phyloP scores from a whole-genome alignment of 1,140 invertebrate genomes.

The Drosophila orosa region DNA sequence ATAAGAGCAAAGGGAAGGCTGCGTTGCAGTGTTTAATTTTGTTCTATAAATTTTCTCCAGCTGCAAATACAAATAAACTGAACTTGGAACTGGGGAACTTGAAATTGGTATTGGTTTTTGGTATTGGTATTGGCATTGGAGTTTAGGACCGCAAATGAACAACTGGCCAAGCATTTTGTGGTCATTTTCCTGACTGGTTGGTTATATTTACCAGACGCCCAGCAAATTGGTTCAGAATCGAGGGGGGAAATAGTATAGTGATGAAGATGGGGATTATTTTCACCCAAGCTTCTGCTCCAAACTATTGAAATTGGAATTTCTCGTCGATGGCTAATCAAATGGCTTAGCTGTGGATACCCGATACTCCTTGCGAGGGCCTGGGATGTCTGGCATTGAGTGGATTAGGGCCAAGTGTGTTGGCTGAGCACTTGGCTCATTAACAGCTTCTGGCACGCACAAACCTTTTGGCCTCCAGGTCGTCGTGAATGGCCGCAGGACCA shows the following conservation, averaged over 20 bases:
- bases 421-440: constrained; percentile 69
- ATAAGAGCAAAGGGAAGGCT: constrained; percentile 5
- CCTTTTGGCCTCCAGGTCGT: constrained; percentile 35
- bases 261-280: constrained; percentile 7
- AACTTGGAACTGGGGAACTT: constrained; percentile 12
- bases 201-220: constrained; percentile 42
- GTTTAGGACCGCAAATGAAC: constrained; percentile 57
- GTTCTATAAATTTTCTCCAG: constrained; percentile 65
- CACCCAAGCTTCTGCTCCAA: background rate
- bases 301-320: constrained; percentile 66
- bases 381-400: constrained; percentile 27
- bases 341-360: constrained; percentile 40
- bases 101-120: constrained; percentile 1
- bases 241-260: background rate
- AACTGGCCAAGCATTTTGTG: constrained; percentile 66
- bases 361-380: constrained; percentile 1
- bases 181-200: constrained; percentile 52
- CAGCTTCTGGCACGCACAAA: constrained; percentile 57
- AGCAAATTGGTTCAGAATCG: constrained; percentile 62
- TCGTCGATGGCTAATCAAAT: constrained; percentile 58
- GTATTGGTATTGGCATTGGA: constrained; percentile 13
- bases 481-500: constrained; percentile 28
- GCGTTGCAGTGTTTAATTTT: constrained; percentile 69
- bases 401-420: constrained; percentile 28
- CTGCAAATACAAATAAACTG: constrained; percentile 62